Evolutionary conservation across 2,113 vertebrate species (phyloP).

Genomic region (Hypocryptadius cinnamomeus): DNA sequence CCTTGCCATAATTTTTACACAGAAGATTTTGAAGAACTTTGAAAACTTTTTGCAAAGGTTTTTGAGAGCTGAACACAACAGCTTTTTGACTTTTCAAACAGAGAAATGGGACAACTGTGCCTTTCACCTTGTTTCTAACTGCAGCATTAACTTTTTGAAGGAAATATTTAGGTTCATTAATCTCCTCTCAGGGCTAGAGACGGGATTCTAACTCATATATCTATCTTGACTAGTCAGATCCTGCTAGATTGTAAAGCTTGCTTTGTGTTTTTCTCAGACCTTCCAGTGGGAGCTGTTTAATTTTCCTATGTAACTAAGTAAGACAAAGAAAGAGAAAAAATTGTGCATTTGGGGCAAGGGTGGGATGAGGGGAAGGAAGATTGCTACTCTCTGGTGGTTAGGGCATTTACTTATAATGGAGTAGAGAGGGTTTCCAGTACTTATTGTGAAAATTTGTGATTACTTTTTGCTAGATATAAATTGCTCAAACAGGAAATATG

Average conservation of each 20-base stretch:
- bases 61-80: not conserved
- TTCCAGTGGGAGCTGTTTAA: not conserved
- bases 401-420: not conserved
- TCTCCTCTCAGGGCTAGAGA: not conserved
- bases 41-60: not conserved
- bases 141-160: not conserved
- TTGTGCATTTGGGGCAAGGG: not conserved
- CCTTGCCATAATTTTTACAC: not conserved
- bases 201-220: not conserved
- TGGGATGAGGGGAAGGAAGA: not conserved
- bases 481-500: not conserved
- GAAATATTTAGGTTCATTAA: not conserved
- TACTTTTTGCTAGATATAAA: not conserved
- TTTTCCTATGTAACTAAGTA: not conserved
- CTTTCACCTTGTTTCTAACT: not conserved
- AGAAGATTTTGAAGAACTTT: not conserved
- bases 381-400: not conserved
- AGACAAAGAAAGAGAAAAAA: not conserved
- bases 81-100: not conserved
- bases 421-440: not conserved
- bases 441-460: not conserved
- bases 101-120: not conserved
- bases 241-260: not conserved
- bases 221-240: not conserved
- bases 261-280: not conserved